These are phyloP conservation scores for Dione juno DNA, from an alignment of 2,888 invertebrate species.

Conservation along the genomic window DNA sequence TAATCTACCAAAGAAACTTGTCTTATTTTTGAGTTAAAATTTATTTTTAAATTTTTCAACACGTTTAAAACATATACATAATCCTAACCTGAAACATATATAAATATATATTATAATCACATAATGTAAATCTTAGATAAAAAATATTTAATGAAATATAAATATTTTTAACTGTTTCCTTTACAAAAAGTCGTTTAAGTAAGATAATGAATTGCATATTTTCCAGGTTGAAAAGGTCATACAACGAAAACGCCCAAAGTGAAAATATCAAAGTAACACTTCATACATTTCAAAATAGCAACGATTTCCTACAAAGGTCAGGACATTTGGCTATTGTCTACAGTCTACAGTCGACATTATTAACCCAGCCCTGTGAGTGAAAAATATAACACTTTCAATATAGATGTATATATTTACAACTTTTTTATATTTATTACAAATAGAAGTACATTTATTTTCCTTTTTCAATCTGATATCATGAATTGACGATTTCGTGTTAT, in stretches of 20 bases:
- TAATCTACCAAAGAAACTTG: too few species aligned
- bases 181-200: neutral
- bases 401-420: neutral
- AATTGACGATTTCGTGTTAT: too few species aligned
- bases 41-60: too few species aligned
- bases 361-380: slow-evolving; percentile 2
- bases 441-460: too few species aligned
- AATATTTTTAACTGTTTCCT: neutral
- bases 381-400: slow-evolving; percentile 9
- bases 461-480: too few species aligned
- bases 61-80: too few species aligned
- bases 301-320: slow-evolving; percentile 28
- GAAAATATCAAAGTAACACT: slow-evolving; percentile 36
- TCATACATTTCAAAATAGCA: slow-evolving; percentile 27
- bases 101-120: too few species aligned
- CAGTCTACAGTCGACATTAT: slow-evolving; percentile 20
- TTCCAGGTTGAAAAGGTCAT: neutral
- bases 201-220: neutral
- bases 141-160: too few species aligned
- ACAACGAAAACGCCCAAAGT: slow-evolving; percentile 21
- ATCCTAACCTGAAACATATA: too few species aligned
- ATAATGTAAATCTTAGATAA: neutral
- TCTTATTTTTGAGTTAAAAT: too few species aligned
- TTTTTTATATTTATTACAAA: neutral
- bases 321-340: slow-evolving; percentile 27